These are phyloP conservation scores for Acridotheres tristis DNA, from an alignment of 2,797 vertebrate genomes.

Conservation along the genomic window DNA sequence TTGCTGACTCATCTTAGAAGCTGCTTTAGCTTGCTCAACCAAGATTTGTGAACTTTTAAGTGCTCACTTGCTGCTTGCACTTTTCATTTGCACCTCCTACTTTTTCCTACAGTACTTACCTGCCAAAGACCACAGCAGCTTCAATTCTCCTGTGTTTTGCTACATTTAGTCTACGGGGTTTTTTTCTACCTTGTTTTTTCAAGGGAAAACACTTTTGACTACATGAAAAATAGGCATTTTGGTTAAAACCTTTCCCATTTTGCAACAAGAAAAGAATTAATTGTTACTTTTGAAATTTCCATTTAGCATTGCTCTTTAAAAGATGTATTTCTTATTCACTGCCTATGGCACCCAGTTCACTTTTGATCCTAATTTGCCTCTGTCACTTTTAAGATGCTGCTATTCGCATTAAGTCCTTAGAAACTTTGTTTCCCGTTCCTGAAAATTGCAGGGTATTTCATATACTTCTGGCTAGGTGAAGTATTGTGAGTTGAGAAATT, in stretches of 20 bases:
- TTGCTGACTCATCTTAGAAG: conserved; percentile 10
- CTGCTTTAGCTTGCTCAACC: neutral
- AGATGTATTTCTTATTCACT: fast-evolving
- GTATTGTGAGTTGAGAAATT: neutral
- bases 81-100: neutral
- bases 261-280: neutral
- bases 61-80: neutral
- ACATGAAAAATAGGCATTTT: neutral
- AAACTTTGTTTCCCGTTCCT: neutral
- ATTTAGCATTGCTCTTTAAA: neutral
- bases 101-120: neutral
- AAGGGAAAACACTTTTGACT: neutral
- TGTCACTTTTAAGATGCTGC: neutral
- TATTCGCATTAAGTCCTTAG: neutral
- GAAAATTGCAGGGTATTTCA: neutral
- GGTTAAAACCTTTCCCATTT: neutral
- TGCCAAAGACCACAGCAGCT: neutral
- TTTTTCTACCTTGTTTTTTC: neutral
- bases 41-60: neutral
- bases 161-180: neutral
- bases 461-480: neutral
- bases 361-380: neutral
- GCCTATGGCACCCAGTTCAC: neutral
- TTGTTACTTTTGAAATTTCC: neutral
- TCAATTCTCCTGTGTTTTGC: neutral